phyloP scores from a whole-genome alignment of 2,888 invertebrate genomes.

The Andrena praecox region DNA sequence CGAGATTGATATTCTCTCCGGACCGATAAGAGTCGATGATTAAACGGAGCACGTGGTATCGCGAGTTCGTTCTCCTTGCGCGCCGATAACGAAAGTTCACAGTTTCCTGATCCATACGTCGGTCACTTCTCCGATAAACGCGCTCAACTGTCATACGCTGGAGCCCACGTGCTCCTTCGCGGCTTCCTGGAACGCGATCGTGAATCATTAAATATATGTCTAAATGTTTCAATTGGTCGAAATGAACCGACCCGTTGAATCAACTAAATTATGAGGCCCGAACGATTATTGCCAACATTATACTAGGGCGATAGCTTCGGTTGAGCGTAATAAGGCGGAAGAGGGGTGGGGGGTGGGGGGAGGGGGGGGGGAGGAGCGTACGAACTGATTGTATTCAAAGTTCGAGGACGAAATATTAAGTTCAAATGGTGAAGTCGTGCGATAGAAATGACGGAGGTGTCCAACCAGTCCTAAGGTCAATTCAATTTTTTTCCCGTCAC shows the following conservation, averaged over 20 bases:
- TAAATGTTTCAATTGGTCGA: constrained; percentile 26
- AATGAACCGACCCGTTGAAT: not conserved
- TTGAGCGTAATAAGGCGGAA: not conserved
- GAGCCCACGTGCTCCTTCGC: constrained; percentile 50
- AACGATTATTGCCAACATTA: not conserved
- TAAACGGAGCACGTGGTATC: constrained; percentile 41
- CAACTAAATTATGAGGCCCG: not conserved
- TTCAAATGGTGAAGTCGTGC: not conserved
- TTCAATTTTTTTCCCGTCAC: too few relatives aligned
- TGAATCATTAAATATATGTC: constrained; percentile 39
- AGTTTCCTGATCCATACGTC: constrained; percentile 71
- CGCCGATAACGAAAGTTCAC: constrained; percentile 65
- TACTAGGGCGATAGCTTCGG: not conserved
- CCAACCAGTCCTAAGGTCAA: too few relatives aligned
- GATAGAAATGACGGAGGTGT: not conserved
- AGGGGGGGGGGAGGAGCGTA: not conserved
- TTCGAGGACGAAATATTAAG: not conserved
- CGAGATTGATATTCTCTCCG: constrained; percentile 17
- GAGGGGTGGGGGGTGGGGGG: not conserved
- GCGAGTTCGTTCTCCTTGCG: constrained; percentile 61
- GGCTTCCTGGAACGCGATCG: constrained; percentile 26
- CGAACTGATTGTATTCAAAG: not conserved
- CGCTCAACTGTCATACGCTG: constrained; percentile 38
- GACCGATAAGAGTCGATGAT: constrained; percentile 29
- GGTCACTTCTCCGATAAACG: constrained; percentile 59